Conservation (phyloP, 2,113 vertebrate genomes). For the Rhinogobius similis region DNA sequence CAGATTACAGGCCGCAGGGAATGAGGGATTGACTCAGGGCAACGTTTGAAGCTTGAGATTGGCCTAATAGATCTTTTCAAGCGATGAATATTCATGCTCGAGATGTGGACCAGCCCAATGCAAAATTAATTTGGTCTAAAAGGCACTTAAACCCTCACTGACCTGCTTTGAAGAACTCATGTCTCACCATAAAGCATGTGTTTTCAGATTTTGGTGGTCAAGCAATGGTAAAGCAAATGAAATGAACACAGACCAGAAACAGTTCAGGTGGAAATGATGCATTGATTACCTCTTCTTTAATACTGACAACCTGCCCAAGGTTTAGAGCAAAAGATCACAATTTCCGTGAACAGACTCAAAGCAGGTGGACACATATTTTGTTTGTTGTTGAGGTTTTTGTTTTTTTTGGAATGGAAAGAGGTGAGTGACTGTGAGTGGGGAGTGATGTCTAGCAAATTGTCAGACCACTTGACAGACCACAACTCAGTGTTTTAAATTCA, state of each 20-base stretch:
- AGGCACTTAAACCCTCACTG: slow-evolving; percentile 10
- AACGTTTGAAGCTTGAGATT: slow-evolving; percentile 10
- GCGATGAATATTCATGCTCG: slow-evolving; percentile 5
- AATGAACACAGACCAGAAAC: neutral
- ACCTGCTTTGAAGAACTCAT: slow-evolving; percentile 19
- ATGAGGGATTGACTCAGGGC: slow-evolving; percentile 37
- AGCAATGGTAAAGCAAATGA: neutral
- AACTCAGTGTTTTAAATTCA: too few relatives aligned
- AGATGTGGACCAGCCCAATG: neutral
- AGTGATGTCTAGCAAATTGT: too few relatives aligned
- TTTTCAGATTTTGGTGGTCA: neutral
- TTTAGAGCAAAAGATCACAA: neutral
- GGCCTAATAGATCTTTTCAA: slow-evolving; percentile 21
- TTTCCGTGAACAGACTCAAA: neutral
- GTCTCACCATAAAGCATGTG: neutral
- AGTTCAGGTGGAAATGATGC: neutral
- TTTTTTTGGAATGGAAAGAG: too few relatives aligned
- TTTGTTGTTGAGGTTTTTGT: too few relatives aligned
- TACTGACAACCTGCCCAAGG: neutral
- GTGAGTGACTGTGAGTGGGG: too few relatives aligned
- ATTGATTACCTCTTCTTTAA: neutral
- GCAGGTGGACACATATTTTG: too few relatives aligned
- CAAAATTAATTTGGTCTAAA: slow-evolving; percentile 18
- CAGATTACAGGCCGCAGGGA: slow-evolving; percentile 45
- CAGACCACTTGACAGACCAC: too few relatives aligned